Conservation (phyloP, 2,797 vertebrate species). For the Sebastolobus alascanus region DNA sequence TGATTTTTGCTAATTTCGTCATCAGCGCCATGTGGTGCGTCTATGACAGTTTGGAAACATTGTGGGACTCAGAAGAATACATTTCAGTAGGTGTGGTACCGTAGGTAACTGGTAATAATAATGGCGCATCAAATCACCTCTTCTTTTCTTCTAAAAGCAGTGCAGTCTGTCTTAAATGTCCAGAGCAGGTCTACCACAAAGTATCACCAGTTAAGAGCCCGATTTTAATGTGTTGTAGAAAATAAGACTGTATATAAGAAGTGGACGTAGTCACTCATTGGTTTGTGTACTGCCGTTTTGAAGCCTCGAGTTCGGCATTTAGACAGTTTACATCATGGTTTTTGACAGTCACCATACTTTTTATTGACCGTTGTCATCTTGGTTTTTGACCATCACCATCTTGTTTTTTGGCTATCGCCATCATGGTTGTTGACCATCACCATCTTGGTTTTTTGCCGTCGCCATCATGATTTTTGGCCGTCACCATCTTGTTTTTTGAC, state of each 20-base stretch:
- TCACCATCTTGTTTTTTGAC: too few species aligned
- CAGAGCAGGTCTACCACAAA: neutral
- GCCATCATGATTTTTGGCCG: too few species aligned
- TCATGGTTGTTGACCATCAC: too few species aligned
- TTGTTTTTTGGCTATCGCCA: too few species aligned
- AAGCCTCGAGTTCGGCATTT: too few species aligned
- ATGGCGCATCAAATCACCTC: slow-evolving; percentile 4
- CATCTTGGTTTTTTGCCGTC: too few species aligned
- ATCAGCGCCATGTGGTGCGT: slow-evolving; percentile 36
- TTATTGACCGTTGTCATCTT: too few species aligned
- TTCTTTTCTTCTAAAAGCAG: slow-evolving; percentile 8
- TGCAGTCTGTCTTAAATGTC: neutral
- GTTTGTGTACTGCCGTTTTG: too few species aligned
- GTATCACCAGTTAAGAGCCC: neutral
- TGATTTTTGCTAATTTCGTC: slow-evolving; percentile 60
- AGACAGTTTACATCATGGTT: too few species aligned
- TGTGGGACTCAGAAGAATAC: neutral
- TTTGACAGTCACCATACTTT: too few species aligned
- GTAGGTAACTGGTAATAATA: neutral
- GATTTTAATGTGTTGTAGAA: neutral
- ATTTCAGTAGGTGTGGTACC: neutral
- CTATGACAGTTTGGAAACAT: slow-evolving; percentile 24
- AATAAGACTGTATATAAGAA: rapidly evolving
- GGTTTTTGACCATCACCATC: too few species aligned
- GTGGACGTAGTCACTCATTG: too few species aligned